These are phyloP conservation scores for Aphidius colemani DNA, from an alignment of 2,888 invertebrate genomes.

Conservation along the genomic window DNA sequence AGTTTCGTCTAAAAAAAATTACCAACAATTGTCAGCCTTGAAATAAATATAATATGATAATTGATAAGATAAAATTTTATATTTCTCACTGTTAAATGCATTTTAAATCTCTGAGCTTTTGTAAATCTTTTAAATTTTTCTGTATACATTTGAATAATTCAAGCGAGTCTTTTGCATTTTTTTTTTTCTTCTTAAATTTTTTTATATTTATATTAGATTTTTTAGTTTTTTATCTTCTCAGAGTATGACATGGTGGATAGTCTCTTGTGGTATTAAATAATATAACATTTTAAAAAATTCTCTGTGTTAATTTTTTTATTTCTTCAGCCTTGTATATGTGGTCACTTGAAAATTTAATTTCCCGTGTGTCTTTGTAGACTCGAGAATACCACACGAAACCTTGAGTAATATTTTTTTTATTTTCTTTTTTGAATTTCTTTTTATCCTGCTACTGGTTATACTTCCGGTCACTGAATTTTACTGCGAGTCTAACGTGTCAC, in stretches of 20 bases:
- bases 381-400: not conserved
- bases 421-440: not conserved
- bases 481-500: conserved; percentile 32
- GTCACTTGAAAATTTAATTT: conserved; percentile 2
- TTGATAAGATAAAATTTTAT: not conserved
- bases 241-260: not conserved
- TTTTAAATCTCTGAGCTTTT: conserved; percentile 1
- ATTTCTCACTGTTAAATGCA: not conserved
- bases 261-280: not conserved
- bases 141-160: not conserved
- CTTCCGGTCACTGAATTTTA: conserved; percentile 20
- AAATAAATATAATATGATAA: no score
- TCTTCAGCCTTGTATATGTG: not conserved
- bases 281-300: not conserved
- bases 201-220: not conserved
- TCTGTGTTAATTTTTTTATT: not conserved
- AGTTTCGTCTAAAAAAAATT: no score
- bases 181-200: no score
- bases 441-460: not conserved
- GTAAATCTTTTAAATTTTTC: not conserved
- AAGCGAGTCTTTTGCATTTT: no score
- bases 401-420: not conserved
- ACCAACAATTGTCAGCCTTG: no score
- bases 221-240: not conserved
- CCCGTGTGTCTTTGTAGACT: conserved; percentile 1